These are phyloP conservation scores for Acanthosepion pharaonis DNA, from an alignment of 2,888 invertebrate species.

Conservation along the genomic window DNA sequence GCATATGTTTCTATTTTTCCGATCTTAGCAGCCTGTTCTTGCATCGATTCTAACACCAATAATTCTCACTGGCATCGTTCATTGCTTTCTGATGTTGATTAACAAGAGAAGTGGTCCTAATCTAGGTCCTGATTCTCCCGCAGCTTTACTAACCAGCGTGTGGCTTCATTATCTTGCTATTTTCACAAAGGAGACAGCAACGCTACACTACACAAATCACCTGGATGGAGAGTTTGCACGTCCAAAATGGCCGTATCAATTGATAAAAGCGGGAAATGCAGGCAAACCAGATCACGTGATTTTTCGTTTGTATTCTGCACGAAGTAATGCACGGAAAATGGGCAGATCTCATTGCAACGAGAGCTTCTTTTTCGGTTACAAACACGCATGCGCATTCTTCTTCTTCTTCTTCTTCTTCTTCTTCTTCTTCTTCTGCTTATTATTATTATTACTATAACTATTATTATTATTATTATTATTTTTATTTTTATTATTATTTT, in stretches of 20 bases:
- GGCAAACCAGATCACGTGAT: background rate
- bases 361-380: background rate
- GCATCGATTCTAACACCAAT: background rate
- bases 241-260: background rate
- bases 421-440: background rate
- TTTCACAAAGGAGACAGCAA: background rate
- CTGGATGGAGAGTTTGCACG: background rate
- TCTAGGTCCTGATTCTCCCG: background rate
- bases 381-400: background rate
- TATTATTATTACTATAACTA: too few relatives aligned
- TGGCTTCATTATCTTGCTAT: constrained; percentile 33
- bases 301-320: background rate
- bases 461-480: too few relatives aligned
- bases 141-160: constrained; percentile 2
- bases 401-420: background rate
- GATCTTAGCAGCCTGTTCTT: background rate
- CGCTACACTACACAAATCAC: constrained; percentile 16
- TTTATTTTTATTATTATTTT: background rate
- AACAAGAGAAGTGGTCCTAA: background rate
- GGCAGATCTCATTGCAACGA: background rate
- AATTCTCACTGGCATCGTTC: background rate
- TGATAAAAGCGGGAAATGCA: background rate
- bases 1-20: background rate
- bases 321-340: background rate
- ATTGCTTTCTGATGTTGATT: background rate